phyloP scores from a whole-genome alignment of 2,113 vertebrate genomes.

The Tamias sibiricus region DNA sequence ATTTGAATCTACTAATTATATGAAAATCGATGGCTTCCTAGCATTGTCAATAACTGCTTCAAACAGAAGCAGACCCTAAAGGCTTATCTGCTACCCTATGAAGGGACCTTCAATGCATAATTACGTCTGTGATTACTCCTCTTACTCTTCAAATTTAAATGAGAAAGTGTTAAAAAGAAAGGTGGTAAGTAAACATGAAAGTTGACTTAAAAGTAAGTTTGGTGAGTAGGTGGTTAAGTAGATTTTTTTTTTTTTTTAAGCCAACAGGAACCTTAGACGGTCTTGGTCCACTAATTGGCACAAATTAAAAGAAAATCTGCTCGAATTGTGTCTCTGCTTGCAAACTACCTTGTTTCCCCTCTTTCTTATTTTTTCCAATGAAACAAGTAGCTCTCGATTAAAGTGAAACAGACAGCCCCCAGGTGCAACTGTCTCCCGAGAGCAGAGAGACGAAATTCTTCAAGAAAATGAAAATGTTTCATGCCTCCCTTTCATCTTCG shows the following conservation, averaged over 20 bases:
- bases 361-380: slow-evolving; percentile 8
- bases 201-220: neutral
- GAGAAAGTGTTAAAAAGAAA: neutral
- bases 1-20: slow-evolving; percentile 77
- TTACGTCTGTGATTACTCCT: slow-evolving; percentile 24
- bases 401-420: slow-evolving; percentile 66
- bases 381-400: slow-evolving; percentile 58
- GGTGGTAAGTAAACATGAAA: neutral
- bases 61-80: neutral
- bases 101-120: neutral
- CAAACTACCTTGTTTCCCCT: slow-evolving; percentile 33
- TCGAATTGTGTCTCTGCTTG: neutral
- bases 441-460: slow-evolving; percentile 70
- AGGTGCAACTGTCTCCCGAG: slow-evolving; percentile 68
- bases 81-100: neutral
- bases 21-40: slow-evolving; percentile 57
- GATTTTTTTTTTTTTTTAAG: slow-evolving; percentile 25
- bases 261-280: neutral
- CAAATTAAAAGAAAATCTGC: slow-evolving; percentile 44
- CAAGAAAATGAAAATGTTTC: slow-evolving; percentile 73
- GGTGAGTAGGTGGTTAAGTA: neutral
- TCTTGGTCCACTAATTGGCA: neutral
- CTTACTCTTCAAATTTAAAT: slow-evolving; percentile 18
- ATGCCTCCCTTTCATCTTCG: slow-evolving; percentile 80
- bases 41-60: slow-evolving; percentile 61